Evolutionary conservation across 2,797 vertebrate species (phyloP).

Genomic region (Pelobates cultripes): DNA sequence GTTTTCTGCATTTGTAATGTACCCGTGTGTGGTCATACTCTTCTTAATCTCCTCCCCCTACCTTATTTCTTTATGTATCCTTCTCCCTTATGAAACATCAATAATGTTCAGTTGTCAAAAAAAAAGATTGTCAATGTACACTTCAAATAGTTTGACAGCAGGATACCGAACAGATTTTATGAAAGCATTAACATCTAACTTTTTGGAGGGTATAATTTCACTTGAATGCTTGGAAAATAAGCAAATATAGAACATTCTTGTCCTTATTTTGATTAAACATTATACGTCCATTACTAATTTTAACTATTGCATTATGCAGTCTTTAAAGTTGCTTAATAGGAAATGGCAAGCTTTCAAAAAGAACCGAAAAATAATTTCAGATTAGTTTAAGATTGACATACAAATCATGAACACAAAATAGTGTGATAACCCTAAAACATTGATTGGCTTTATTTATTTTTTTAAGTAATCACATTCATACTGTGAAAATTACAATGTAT

Average conservation of each 20-base stretch:
- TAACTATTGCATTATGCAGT: not conserved
- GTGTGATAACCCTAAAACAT: conserved; percentile 32
- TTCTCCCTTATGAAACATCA: no score
- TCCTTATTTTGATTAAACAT: conserved; percentile 7
- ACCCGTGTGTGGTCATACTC: no score
- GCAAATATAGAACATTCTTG: not conserved
- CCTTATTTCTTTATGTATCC: no score
- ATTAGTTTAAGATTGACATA: conserved; percentile 30
- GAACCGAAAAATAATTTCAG: conserved; percentile 38
- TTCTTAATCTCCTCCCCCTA: no score
- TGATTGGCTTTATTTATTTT: conserved; percentile 38
- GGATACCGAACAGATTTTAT: not conserved
- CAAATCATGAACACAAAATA: conserved; percentile 26
- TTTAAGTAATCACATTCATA: conserved; percentile 21
- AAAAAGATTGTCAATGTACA: not conserved
- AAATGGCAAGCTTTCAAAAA: conserved; percentile 29
- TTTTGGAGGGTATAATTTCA: not conserved
- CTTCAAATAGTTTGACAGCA: not conserved
- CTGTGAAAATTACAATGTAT: conserved; percentile 48
- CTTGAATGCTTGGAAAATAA: not conserved
- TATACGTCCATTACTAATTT: conserved; percentile 27
- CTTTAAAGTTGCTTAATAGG: conserved; percentile 17
- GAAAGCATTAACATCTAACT: not conserved
- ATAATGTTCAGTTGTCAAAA: no score
- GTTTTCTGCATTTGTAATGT: no score